These are phyloP conservation scores for Tethea ocularis DNA, from an alignment of 2,888 invertebrate species.

Conservation along the genomic window DNA sequence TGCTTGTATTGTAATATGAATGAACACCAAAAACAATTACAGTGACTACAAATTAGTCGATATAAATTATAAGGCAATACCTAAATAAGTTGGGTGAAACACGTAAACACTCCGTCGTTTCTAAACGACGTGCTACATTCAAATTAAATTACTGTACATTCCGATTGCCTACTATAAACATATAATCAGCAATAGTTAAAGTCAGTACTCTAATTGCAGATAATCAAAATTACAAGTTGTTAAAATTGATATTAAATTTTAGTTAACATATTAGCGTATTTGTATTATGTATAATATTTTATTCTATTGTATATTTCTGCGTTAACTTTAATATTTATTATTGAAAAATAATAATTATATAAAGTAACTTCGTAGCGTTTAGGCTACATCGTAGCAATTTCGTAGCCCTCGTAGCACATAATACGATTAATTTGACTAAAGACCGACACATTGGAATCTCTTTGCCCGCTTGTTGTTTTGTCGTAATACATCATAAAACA, in stretches of 20 bases:
- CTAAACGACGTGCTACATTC: not conserved
- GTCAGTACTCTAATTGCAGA: constrained; percentile 7
- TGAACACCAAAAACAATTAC: not conserved
- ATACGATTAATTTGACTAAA: constrained; percentile 7
- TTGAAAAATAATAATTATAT: not conserved
- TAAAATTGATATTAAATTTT: too few relatives aligned
- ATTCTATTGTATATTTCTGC: too few relatives aligned
- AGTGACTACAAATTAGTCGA: not conserved
- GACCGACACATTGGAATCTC: not conserved
- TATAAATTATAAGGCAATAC: not conserved
- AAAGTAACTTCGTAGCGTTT: not conserved
- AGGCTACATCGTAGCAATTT: constrained; percentile 2
- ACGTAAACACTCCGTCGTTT: not conserved
- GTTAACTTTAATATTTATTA: not conserved
- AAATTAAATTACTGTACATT: not conserved
- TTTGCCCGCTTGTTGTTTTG: not conserved
- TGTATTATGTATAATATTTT: too few relatives aligned
- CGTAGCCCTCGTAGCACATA: constrained; percentile 11
- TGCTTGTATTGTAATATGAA: not conserved
- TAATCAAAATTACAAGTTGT: too few relatives aligned
- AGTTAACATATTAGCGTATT: too few relatives aligned
- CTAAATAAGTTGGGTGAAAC: not conserved
- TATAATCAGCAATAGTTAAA: not conserved
- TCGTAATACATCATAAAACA: not conserved
- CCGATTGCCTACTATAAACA: not conserved